These are phyloP conservation scores for Orgyia antiqua DNA, from an alignment of 2,888 invertebrate species.

Conservation along the genomic window DNA sequence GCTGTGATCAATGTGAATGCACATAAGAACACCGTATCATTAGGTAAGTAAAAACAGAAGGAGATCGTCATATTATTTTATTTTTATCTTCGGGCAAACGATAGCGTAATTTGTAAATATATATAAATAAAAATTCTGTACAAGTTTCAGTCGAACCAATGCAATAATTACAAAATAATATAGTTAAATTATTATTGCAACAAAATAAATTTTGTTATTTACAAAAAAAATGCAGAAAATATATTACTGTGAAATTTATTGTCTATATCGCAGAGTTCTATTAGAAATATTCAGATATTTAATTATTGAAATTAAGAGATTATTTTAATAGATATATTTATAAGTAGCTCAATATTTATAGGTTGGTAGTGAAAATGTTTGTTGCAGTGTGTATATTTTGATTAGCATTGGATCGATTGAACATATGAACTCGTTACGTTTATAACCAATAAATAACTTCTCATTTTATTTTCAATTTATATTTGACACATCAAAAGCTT, in stretches of 20 bases:
- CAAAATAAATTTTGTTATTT: neutral
- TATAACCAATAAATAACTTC: slow-evolving; percentile 15
- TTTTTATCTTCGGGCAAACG: slow-evolving; percentile 30
- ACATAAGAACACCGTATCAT: slow-evolving; percentile 26
- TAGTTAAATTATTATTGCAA: neutral
- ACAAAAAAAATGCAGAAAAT: too few relatives aligned
- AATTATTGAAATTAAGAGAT: neutral
- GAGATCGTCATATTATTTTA: slow-evolving; percentile 11
- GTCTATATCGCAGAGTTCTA: neutral
- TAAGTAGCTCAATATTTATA: slow-evolving; percentile 13
- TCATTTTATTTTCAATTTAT: neutral
- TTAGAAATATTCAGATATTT: neutral
- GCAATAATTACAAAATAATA: slow-evolving; percentile 8
- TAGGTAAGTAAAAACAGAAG: slow-evolving; percentile 21
- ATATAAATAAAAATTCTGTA: slow-evolving; percentile 18
- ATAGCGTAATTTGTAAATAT: slow-evolving; percentile 27
- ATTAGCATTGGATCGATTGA: slow-evolving; percentile 29
- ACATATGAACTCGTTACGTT: slow-evolving; percentile 23
- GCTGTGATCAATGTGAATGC: slow-evolving; percentile 27
- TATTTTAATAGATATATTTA: slow-evolving; percentile 2
- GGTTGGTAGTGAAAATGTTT: too few relatives aligned
- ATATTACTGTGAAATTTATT: neutral
- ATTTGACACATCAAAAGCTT: slow-evolving; percentile 8
- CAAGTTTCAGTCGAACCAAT: slow-evolving; percentile 31
- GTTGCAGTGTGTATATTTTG: too few relatives aligned